A percentile compares a stretch with the other conserved stretches of the same genome.
These are phyloP conservation scores for Drosophila gaucha DNA, from an alignment of 2,888 invertebrate species.

Conservation along the genomic window DNA sequence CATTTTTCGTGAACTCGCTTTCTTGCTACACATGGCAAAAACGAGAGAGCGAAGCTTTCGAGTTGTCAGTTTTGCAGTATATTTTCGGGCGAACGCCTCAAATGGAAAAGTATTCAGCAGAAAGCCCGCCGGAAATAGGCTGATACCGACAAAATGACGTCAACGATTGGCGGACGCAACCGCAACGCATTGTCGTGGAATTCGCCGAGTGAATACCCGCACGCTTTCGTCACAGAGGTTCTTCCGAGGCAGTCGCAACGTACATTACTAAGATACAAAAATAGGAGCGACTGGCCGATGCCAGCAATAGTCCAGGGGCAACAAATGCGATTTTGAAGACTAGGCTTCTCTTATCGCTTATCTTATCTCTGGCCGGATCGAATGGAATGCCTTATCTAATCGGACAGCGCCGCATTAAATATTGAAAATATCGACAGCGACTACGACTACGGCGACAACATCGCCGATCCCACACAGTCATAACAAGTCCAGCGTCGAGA, in stretches of 20 bases:
- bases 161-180: neutral
- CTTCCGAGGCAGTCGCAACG: constrained; percentile 4
- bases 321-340: constrained; percentile 2
- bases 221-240: constrained; percentile 46
- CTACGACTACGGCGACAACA: constrained; percentile 25
- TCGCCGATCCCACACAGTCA: constrained; percentile 45
- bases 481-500: constrained; percentile 21
- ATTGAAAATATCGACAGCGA: constrained; percentile 41
- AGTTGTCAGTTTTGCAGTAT: constrained; percentile 12
- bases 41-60: neutral
- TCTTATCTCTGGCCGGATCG: constrained; percentile 21
- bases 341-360: constrained; percentile 19
- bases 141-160: constrained; percentile 25
- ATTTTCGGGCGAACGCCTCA: constrained; percentile 37
- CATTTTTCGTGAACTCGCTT: too few relatives aligned
- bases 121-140: constrained; percentile 43
- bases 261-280: constrained; percentile 38
- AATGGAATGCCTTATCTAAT: constrained; percentile 50
- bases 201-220: constrained; percentile 42
- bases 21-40: neutral
- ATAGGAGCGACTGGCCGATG: constrained; percentile 6
- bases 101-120: neutral
- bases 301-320: constrained; percentile 13
- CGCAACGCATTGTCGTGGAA: constrained; percentile 37
- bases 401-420: constrained; percentile 38